phyloP scores from a whole-genome alignment of 1,140 invertebrate genomes.

The Leptinotarsa undecemlineata region DNA sequence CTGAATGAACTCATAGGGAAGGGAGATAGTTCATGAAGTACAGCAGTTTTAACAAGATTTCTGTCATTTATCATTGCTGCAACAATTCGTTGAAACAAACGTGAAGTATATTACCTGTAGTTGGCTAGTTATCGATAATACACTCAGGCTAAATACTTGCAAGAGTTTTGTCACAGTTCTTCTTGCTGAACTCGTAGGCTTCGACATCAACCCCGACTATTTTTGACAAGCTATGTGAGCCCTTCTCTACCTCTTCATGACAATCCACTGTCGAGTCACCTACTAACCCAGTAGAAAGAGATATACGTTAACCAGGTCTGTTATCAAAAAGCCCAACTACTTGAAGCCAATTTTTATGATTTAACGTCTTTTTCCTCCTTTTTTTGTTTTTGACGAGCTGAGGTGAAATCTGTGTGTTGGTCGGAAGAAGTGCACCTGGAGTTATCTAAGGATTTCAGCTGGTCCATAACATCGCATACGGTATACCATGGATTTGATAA shows the following conservation, averaged over 20 bases:
- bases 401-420: slow-evolving; percentile 47
- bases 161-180: not conserved
- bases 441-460: slow-evolving; percentile 30
- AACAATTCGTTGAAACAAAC: no score
- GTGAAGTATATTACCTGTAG: slow-evolving; percentile 45
- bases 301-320: no score
- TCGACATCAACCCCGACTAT: slow-evolving; percentile 21
- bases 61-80: no score
- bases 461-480: slow-evolving; percentile 28
- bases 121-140: slow-evolving; percentile 38
- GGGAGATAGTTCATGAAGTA: slow-evolving; percentile 49
- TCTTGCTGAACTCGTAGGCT: slow-evolving; percentile 35
- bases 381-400: slow-evolving; percentile 44
- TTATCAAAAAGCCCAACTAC: no score
- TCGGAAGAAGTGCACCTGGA: slow-evolving; percentile 27
- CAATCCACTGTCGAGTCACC: no score
- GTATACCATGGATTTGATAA: not conserved
- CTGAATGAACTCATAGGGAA: slow-evolving; percentile 48
- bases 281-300: no score
- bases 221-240: no score
- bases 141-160: slow-evolving; percentile 43
- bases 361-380: slow-evolving; percentile 40
- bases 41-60: no score
- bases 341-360: no score
- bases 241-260: no score